Evolutionary conservation across 2,888 invertebrate species (phyloP).

Genomic region (Neria commutata): DNA sequence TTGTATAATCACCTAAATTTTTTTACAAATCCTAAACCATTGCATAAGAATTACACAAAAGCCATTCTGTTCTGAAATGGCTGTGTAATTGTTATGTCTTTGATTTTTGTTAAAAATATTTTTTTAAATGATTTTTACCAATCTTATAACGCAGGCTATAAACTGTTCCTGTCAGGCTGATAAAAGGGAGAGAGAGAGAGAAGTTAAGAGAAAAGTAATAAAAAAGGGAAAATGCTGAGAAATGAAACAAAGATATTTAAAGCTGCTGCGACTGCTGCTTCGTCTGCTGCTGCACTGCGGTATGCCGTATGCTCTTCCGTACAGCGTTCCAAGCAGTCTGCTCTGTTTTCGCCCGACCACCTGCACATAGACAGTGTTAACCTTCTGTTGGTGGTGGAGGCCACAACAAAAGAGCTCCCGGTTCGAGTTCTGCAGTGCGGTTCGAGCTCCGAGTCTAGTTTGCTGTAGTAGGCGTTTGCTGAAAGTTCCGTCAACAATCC

Average conservation of each 20-base stretch:
- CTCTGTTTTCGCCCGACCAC: too few species aligned
- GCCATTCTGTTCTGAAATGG: too few species aligned
- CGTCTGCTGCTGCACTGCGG: slow-evolving; percentile 34
- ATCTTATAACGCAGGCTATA: slow-evolving; percentile 54
- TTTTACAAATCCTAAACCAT: too few species aligned
- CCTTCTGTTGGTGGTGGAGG: too few species aligned
- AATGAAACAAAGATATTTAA: neutral
- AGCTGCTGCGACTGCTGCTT: slow-evolving; percentile 35
- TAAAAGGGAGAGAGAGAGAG: slow-evolving; percentile 33
- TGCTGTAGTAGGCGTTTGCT: neutral
- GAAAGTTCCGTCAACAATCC: neutral
- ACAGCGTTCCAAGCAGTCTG: too few species aligned
- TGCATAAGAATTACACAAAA: too few species aligned
- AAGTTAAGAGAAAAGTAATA: slow-evolving; percentile 19
- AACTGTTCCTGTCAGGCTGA: slow-evolving; percentile 40
- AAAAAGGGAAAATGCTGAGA: slow-evolving; percentile 16
- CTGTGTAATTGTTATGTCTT: too few species aligned
- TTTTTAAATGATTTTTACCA: too few species aligned
- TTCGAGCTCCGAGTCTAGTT: neutral
- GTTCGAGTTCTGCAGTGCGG: neutral
- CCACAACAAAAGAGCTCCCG: slow-evolving; percentile 23
- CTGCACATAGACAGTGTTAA: too few species aligned
- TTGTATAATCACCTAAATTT: too few species aligned
- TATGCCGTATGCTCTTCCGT: too few species aligned
- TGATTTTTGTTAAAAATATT: too few species aligned